A percentile compares a stretch with the other conserved stretches of the same genome.
These are phyloP conservation scores for Peromyscus attwateri DNA, from an alignment of 2,797 vertebrate genomes.

Conservation along the genomic window DNA sequence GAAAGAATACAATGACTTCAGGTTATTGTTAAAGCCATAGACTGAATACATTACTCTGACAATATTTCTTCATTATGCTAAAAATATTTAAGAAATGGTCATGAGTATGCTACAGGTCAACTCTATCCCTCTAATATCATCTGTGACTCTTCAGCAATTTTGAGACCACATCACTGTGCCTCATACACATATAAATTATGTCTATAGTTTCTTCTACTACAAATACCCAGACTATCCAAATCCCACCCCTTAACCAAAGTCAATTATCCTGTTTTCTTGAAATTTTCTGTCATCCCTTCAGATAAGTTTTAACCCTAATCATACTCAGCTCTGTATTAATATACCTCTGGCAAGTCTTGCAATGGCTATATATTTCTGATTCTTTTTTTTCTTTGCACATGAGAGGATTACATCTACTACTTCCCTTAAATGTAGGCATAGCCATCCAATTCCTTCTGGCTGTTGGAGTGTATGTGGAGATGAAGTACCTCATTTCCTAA, in stretches of 20 bases:
- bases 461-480: neutral
- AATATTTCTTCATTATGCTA: neutral
- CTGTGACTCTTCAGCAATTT: neutral
- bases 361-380: neutral
- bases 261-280: neutral
- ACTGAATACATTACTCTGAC: neutral
- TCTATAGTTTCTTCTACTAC: neutral
- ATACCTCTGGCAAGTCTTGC: neutral
- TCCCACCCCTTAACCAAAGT: neutral
- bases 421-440: neutral
- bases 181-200: neutral
- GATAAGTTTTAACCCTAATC: constrained; percentile 34
- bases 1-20: neutral
- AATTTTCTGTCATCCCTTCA: constrained; percentile 39
- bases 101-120: neutral
- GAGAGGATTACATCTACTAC: neutral
- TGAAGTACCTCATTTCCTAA: neutral
- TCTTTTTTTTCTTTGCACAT: neutral
- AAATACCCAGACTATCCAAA: neutral
- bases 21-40: neutral
- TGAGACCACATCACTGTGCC: neutral
- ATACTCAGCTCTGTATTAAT: neutral
- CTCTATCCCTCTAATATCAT: neutral
- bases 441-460: neutral
- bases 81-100: neutral